Evolutionary conservation across 2,797 vertebrate species (phyloP).

Genomic region (Aldrovandia affinis): DNA sequence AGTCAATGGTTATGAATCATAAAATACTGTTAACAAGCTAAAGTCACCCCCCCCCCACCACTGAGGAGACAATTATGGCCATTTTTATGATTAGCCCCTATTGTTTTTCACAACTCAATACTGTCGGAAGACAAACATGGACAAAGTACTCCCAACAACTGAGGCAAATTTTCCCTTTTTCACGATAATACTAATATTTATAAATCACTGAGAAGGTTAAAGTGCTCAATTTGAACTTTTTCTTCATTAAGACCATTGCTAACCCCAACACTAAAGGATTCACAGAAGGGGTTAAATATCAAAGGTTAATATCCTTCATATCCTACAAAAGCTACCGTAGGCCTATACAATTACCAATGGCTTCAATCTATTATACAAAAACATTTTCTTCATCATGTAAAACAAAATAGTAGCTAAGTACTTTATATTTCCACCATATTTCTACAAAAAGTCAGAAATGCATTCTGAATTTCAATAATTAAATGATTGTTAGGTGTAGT

Average conservation of each 20-base stretch:
- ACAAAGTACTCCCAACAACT: not conserved
- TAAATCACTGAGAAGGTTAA: not conserved
- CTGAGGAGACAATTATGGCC: not conserved
- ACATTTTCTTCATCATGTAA: not conserved
- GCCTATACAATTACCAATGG: not conserved
- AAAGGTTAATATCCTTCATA: not conserved
- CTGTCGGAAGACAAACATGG: not conserved
- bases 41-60: not conserved
- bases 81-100: too few species aligned
- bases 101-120: not conserved
- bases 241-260: not conserved
- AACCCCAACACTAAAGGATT: not conserved
- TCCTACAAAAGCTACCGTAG: not conserved
- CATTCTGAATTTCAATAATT: not conserved
- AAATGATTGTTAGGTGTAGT: not conserved
- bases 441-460: not conserved
- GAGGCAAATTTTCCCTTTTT: not conserved
- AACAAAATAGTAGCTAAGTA: not conserved
- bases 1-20: not conserved
- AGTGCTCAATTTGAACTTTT: not conserved
- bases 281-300: not conserved
- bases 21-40: not conserved
- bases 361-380: not conserved
- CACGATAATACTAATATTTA: not conserved
- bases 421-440: not conserved